Conservation (phyloP, 2,113 vertebrate species). For the Malurus elegans region DNA sequence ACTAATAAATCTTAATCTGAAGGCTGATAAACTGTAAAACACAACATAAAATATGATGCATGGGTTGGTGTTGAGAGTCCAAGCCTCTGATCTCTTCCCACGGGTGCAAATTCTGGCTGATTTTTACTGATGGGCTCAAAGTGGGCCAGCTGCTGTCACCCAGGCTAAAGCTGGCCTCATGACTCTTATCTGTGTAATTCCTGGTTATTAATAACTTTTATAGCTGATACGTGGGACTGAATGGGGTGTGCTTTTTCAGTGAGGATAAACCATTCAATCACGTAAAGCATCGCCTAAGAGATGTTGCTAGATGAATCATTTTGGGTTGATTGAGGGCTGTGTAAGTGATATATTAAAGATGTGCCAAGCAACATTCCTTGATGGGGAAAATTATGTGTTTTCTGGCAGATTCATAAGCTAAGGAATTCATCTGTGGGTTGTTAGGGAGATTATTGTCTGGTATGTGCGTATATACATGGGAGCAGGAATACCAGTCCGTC, state of each 20-base stretch:
- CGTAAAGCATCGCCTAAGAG: background rate
- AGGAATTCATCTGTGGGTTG: slow-evolving; percentile 46
- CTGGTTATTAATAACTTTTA: slow-evolving; percentile 63
- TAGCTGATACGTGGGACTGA: slow-evolving; percentile 16
- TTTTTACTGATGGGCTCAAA: background rate
- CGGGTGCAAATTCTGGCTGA: background rate
- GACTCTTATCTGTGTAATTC: slow-evolving; percentile 35
- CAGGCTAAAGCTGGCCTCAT: background rate
- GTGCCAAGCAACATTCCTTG: slow-evolving; percentile 58
- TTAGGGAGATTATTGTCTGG: slow-evolving; percentile 47
- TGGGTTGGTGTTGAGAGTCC: background rate
- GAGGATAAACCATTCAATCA: slow-evolving; percentile 51
- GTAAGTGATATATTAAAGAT: slow-evolving; percentile 55
- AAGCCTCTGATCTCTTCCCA: slow-evolving; percentile 46
- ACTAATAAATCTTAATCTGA: slow-evolving; percentile 44
- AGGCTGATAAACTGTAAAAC: slow-evolving; percentile 46
- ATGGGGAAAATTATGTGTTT: slow-evolving; percentile 56
- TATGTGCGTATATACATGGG: background rate
- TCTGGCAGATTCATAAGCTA: slow-evolving; percentile 52
- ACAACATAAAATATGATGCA: slow-evolving; percentile 49
- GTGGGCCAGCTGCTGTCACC: slow-evolving; percentile 12
- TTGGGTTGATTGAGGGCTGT: slow-evolving; percentile 54
- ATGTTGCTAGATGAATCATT: slow-evolving; percentile 50
- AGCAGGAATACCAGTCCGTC: slow-evolving; percentile 5
- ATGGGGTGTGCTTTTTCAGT: slow-evolving; percentile 31